Evolutionary conservation across 2,888 invertebrate species (phyloP).

Genomic region (Lithophane ornitopus): DNA sequence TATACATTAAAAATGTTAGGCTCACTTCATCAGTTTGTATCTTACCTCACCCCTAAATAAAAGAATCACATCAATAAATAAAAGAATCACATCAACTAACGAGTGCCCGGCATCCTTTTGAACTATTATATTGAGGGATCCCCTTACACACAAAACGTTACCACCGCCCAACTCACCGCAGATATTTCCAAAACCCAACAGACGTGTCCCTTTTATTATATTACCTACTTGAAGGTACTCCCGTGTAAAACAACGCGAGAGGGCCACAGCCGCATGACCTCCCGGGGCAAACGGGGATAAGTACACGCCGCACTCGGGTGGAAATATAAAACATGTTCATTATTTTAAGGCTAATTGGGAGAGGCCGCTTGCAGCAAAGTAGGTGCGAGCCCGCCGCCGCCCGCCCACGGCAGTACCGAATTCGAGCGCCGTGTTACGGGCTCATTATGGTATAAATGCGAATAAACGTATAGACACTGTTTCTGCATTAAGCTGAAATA

Average conservation of each 20-base stretch:
- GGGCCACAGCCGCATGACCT: constrained; percentile 86
- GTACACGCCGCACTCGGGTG: constrained; percentile 88
- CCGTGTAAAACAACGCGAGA: constrained; percentile 78
- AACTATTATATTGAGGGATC: constrained; percentile 71
- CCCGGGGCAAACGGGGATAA: constrained; percentile 88
- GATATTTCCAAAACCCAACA: constrained; percentile 74
- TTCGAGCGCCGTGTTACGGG: constrained; percentile 82
- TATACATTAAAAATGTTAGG: neutral
- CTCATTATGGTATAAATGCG: constrained; percentile 84
- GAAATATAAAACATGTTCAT: constrained; percentile 91
- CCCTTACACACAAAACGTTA: constrained; percentile 75
- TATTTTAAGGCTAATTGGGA: constrained; percentile 91
- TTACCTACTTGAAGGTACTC: constrained; percentile 80
- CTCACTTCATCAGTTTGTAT: neutral
- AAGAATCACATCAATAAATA: constrained; percentile 17
- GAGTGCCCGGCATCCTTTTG: constrained; percentile 62
- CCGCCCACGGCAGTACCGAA: constrained; percentile 88
- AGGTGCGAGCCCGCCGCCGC: constrained; percentile 84
- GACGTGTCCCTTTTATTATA: constrained; percentile 81
- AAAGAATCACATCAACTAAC: constrained; percentile 50
- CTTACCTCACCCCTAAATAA: neutral
- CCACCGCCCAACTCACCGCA: constrained; percentile 64
- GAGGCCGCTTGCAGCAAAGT: constrained; percentile 88
- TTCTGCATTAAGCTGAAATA: constrained; percentile 88
- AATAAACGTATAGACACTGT: constrained; percentile 86